Conservation (phyloP, 2,888 invertebrate genomes). For the Phortica magna region DNA sequence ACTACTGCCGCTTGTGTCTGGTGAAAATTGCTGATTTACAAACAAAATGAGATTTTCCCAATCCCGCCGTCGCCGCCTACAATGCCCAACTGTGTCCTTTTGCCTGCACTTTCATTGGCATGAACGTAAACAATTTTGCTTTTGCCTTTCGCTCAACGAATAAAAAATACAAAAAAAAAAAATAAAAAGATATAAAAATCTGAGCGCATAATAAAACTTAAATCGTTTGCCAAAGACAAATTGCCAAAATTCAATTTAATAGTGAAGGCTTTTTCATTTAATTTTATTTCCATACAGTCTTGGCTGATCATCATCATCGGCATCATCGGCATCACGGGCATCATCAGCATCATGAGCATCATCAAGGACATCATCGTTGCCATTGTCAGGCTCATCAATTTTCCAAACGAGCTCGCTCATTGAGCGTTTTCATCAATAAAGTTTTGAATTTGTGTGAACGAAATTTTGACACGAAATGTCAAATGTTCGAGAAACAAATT, state of each 20-base stretch:
- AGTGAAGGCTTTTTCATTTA: constrained; percentile 66
- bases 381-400: constrained; percentile 30
- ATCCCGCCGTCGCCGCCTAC: constrained; percentile 16
- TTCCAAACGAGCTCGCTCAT: constrained; percentile 17
- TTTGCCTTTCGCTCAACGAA: constrained; percentile 27
- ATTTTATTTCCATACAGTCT: constrained; percentile 54
- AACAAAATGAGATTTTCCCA: constrained; percentile 68
- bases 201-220: constrained; percentile 28
- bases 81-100: not conserved
- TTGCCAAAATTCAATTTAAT: constrained; percentile 68
- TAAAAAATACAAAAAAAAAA: constrained; percentile 58
- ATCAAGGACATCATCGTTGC: constrained; percentile 41
- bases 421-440: not conserved
- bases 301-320: not conserved
- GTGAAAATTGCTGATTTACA: constrained; percentile 72
- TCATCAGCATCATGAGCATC: constrained; percentile 34
- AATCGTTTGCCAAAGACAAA: constrained; percentile 57
- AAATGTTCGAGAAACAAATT: constrained; percentile 35
- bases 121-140: constrained; percentile 57
- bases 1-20: constrained; percentile 37
- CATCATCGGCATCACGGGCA: constrained; percentile 15
- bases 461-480: constrained; percentile 36
- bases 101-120: constrained; percentile 2
- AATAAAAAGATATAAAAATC: not conserved
- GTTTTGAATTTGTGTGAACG: not conserved